Evolutionary conservation across 1,140 invertebrate genomes (phyloP).

Genomic region (Capitella teleta): DNA sequence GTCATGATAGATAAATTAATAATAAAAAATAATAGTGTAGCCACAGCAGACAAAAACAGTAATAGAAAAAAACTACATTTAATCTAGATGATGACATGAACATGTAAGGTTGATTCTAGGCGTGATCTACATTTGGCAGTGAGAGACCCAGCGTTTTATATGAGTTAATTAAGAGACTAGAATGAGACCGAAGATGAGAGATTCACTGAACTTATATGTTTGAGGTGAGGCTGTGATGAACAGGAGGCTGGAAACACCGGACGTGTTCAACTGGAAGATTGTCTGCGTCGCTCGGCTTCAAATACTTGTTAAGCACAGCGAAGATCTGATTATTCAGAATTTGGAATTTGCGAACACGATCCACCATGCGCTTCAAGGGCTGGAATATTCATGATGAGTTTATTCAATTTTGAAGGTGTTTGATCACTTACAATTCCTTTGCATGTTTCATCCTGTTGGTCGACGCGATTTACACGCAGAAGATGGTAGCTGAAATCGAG

Average conservation of each 20-base stretch:
- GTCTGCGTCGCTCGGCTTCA: constrained; percentile 65
- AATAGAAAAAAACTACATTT: too few relatives aligned
- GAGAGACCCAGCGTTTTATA: too few relatives aligned
- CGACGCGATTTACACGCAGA: constrained; percentile 85
- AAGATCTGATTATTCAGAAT: constrained; percentile 98
- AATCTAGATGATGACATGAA: too few relatives aligned
- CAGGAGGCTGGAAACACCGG: constrained; percentile 87
- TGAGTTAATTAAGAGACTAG: too few relatives aligned
- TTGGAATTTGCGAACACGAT: constrained; percentile 92
- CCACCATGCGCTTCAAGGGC: constrained; percentile 93
- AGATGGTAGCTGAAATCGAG: constrained; percentile 99
- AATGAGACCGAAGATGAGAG: too few relatives aligned
- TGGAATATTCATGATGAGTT: too few relatives aligned
- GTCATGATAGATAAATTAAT: too few relatives aligned
- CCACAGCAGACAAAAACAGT: too few relatives aligned
- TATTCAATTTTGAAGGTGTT: too few relatives aligned
- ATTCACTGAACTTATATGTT: constrained; percentile 22
- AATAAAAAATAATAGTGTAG: too few relatives aligned
- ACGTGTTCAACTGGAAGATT: constrained; percentile 87
- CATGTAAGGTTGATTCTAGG: too few relatives aligned
- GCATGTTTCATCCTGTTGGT: constrained; percentile 89
- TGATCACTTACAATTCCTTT: constrained; percentile 57
- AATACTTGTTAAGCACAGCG: constrained; percentile 89
- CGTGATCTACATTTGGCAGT: too few relatives aligned
- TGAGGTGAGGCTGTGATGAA: constrained; percentile 53